These are phyloP conservation scores for Monopterus albus DNA, from an alignment of 2,113 vertebrate species.

Conservation along the genomic window DNA sequence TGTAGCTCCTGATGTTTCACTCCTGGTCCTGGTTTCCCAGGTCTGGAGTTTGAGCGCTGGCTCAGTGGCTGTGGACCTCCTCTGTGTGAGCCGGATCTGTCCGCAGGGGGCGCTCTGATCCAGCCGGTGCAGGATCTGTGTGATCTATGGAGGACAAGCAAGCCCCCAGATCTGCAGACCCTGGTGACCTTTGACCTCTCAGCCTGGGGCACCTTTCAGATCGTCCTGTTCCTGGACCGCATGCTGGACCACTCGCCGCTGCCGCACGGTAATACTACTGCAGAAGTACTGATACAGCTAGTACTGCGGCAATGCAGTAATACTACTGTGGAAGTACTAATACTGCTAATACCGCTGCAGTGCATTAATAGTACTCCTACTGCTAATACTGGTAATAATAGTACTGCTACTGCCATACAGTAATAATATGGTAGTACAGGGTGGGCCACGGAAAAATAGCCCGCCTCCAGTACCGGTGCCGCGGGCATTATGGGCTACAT, in stretches of 20 bases:
- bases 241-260: constrained; percentile 91
- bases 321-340: too few relatives aligned
- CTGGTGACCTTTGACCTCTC: constrained; percentile 87
- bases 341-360: not conserved
- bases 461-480: too few relatives aligned
- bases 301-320: not conserved
- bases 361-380: not conserved
- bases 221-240: constrained; percentile 94
- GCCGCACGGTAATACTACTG: constrained; percentile 84
- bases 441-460: too few relatives aligned
- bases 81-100: constrained; percentile 91
- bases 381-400: too few relatives aligned
- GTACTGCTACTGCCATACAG: not conserved
- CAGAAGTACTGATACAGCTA: not conserved
- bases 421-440: too few relatives aligned
- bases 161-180: constrained; percentile 80
- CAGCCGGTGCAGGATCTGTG: constrained; percentile 89
- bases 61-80: constrained; percentile 92
- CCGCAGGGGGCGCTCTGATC: constrained; percentile 89
- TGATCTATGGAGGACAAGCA: constrained; percentile 87
- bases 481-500: too few relatives aligned
- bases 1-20: too few relatives aligned
- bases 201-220: constrained; percentile 96
- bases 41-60: constrained; percentile 96
- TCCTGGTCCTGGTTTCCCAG: constrained; percentile 74